phyloP scores from a whole-genome alignment of 2,888 invertebrate species.

The Drosophila recens region DNA sequence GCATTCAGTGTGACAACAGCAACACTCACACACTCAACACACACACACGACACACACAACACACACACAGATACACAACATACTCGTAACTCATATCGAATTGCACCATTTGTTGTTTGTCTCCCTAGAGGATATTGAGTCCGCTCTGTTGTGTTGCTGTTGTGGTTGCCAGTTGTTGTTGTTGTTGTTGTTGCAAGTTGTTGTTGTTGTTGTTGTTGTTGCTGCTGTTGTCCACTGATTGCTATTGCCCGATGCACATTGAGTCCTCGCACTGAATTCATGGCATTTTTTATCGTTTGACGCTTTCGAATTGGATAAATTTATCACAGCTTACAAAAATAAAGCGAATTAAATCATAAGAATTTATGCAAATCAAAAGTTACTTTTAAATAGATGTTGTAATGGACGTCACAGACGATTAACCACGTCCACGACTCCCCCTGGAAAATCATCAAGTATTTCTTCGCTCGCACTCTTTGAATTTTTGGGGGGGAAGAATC shows the following conservation, averaged over 20 bases:
- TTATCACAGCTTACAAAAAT: constrained; percentile 79
- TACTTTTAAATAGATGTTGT: constrained; percentile 44
- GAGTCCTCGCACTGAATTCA: constrained; percentile 42
- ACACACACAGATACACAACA: constrained; percentile 39
- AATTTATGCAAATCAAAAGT: constrained; percentile 66
- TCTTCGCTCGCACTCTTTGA: constrained; percentile 73
- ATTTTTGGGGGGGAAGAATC: constrained; percentile 9
- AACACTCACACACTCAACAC: constrained; percentile 20
- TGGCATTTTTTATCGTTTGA: constrained; percentile 71
- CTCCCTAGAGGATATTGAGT: constrained; percentile 65
- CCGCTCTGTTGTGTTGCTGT: constrained; percentile 29
- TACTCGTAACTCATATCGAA: constrained; percentile 69
- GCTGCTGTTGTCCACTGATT: constrained; percentile 47
- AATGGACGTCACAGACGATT: constrained; percentile 40
- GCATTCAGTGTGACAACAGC: constrained; percentile 43
- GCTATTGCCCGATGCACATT: constrained; percentile 59
- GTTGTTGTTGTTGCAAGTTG: constrained; percentile 37
- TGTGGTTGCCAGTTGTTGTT: constrained; percentile 21
- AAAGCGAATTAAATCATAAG: constrained; percentile 61
- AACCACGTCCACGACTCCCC: constrained; percentile 60
- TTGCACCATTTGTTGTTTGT: constrained; percentile 77
- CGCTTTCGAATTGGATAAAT: constrained; percentile 78
- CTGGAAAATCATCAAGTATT: constrained; percentile 56
- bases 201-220: constrained; percentile 30
- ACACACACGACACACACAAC: constrained; percentile 9